Evolutionary conservation across 1,140 invertebrate species (phyloP).

Genomic region (Scaptomyza graminum): DNA sequence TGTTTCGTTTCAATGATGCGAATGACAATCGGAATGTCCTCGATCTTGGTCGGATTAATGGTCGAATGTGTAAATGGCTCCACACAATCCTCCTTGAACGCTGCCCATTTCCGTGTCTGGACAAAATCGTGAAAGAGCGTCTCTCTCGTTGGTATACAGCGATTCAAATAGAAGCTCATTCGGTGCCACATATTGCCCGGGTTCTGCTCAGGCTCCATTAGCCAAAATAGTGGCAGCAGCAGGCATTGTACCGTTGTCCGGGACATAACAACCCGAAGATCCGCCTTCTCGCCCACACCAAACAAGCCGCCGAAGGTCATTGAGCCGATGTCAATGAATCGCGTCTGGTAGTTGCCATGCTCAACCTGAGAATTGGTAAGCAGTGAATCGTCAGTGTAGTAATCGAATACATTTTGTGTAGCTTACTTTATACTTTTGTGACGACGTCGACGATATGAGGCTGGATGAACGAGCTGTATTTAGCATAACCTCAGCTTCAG

Average conservation of each 20-base stretch:
- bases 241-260: conserved; percentile 85
- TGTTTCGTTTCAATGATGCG: conserved; percentile 65
- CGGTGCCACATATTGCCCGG: conserved; percentile 86
- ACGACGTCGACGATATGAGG: too few species aligned
- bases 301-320: conserved; percentile 71
- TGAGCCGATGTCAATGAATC: conserved; percentile 76
- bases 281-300: conserved; percentile 85
- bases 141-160: conserved; percentile 84
- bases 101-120: conserved; percentile 84
- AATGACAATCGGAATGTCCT: conserved; percentile 77
- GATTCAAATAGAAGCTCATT: conserved; percentile 85
- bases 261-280: conserved; percentile 85
- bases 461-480: neutral
- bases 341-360: conserved; percentile 29
- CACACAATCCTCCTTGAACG: conserved; percentile 84
- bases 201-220: conserved; percentile 85
- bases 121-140: conserved; percentile 84
- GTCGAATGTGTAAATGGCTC: conserved; percentile 31
- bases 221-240: conserved; percentile 86
- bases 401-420: too few species aligned
- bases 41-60: conserved; percentile 49
- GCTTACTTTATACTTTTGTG: too few species aligned
- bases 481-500: too few species aligned
- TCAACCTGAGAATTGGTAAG: neutral
- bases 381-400: neutral